A percentile compares a stretch with the other conserved stretches of the same genome.
These are phyloP conservation scores for Strigops habroptila DNA, from an alignment of 2,113 vertebrate species.

Conservation along the genomic window DNA sequence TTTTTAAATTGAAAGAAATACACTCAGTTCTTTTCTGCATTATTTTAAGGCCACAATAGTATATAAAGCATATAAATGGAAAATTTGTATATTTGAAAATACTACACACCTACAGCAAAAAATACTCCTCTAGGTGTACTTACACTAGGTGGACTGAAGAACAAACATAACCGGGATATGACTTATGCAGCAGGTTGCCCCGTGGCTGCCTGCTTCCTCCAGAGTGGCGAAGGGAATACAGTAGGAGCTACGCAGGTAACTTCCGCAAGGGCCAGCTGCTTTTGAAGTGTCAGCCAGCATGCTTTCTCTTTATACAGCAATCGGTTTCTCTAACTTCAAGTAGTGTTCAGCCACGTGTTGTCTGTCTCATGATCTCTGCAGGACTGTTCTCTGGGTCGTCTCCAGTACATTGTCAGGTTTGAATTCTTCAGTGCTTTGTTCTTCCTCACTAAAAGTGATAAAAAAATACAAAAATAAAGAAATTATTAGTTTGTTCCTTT, in stretches of 20 bases:
- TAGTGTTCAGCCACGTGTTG: background rate
- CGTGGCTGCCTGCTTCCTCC: background rate
- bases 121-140: background rate
- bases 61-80: background rate
- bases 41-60: background rate
- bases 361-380: background rate
- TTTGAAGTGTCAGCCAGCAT: background rate
- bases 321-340: background rate
- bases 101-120: background rate
- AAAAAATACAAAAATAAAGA: background rate
- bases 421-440: background rate
- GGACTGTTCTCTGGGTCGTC: background rate
- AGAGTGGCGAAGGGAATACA: background rate
- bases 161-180: background rate
- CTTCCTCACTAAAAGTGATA: background rate
- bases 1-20: background rate
- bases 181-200: accelerated
- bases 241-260: accelerated
- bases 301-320: background rate
- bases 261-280: background rate
- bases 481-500: background rate
- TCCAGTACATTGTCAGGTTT: background rate
- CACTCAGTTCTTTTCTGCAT: background rate
- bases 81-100: background rate
- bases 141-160: background rate